These are phyloP conservation scores for Zonotrichia leucophrys DNA, from an alignment of 2,113 vertebrate species.

Conservation along the genomic window DNA sequence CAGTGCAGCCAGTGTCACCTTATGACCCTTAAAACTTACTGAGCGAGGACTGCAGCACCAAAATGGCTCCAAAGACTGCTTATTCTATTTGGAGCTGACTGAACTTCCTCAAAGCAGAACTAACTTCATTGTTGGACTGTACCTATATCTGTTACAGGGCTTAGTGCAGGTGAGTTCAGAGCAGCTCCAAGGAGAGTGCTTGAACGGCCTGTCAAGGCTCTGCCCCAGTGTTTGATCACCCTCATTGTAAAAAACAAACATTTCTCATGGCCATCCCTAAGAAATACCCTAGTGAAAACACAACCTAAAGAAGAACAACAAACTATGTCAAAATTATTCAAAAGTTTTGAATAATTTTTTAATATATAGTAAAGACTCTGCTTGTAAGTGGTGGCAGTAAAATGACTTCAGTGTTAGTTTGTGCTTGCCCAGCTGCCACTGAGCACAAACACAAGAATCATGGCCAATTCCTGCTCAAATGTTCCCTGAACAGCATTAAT, in stretches of 20 bases:
- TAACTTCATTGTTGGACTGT: background rate
- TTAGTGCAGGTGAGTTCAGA: background rate
- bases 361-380: background rate
- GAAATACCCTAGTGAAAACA: background rate
- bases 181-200: background rate
- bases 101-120: background rate
- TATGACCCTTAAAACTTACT: background rate
- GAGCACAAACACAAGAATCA: accelerated
- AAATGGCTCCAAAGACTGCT: background rate
- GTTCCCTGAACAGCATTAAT: background rate
- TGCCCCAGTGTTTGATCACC: background rate
- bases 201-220: background rate
- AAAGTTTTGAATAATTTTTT: background rate
- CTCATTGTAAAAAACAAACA: background rate
- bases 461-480: background rate
- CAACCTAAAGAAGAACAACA: background rate
- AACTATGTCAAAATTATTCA: background rate
- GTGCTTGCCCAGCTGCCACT: background rate
- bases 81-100: background rate
- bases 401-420: background rate
- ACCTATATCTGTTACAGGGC: background rate
- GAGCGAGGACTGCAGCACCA: background rate
- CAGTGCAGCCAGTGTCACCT: background rate
- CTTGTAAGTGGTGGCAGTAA: background rate
- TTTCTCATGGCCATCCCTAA: background rate